Conservation (phyloP, 2,888 invertebrate genomes). For the Spisula subtruncata region DNA sequence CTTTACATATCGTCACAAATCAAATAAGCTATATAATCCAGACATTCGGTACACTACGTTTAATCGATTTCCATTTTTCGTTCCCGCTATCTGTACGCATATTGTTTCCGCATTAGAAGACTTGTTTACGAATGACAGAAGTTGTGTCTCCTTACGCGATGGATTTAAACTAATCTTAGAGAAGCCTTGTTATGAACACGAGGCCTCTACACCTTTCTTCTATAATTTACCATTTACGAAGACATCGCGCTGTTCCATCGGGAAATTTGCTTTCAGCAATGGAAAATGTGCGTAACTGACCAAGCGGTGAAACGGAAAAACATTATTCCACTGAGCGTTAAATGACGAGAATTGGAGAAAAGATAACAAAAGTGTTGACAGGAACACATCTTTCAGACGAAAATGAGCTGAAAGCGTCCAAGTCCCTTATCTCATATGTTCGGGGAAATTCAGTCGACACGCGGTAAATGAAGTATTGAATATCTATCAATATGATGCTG, state of each 20-base stretch:
- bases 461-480: constrained; percentile 6
- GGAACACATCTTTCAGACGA: constrained; percentile 15
- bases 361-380: not conserved
- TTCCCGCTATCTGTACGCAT: too few relatives aligned
- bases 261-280: too few relatives aligned
- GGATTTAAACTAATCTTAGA: constrained; percentile 4
- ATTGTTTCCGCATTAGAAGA: too few relatives aligned
- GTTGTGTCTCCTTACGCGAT: too few relatives aligned
- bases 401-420: not conserved
- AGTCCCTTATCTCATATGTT: too few relatives aligned
- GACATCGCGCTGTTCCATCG: not conserved
- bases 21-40: not conserved
- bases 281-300: too few relatives aligned
- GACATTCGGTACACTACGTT: constrained; percentile 2
- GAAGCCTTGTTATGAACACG: not conserved
- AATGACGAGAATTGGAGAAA: not conserved
- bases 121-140: too few relatives aligned
- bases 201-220: not conserved
- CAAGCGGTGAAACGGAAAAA: not conserved
- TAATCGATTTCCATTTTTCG: not conserved
- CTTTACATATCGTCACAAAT: too few relatives aligned
- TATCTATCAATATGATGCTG: not conserved
- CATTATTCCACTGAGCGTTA: not conserved
- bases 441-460: not conserved
- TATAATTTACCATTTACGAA: constrained; percentile 2